A percentile compares a stretch with the other conserved stretches of the same genome.
These are phyloP conservation scores for Thelaira solivaga DNA, from an alignment of 2,888 invertebrate genomes.

Conservation along the genomic window DNA sequence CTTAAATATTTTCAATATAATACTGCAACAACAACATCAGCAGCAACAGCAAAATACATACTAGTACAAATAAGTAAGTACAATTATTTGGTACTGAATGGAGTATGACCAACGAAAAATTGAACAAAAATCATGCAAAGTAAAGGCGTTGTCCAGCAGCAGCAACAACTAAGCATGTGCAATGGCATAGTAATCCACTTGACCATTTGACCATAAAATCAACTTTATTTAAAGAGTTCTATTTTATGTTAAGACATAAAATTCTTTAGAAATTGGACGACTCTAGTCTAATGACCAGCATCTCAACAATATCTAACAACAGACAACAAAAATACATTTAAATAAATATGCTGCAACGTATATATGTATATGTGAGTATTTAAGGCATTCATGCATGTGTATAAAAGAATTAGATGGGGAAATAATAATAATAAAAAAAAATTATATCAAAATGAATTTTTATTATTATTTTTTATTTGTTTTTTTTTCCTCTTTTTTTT, in stretches of 20 bases:
- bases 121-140: constrained; percentile 49
- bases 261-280: constrained; percentile 59
- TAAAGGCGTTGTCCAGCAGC: constrained; percentile 61
- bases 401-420: constrained; percentile 10
- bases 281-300: constrained; percentile 36
- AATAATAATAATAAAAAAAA: constrained; percentile 4
- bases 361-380: not conserved
- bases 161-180: constrained; percentile 58
- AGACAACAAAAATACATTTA: constrained; percentile 11
- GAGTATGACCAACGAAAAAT: constrained; percentile 18
- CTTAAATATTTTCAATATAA: constrained; percentile 52
- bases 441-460: constrained; percentile 51
- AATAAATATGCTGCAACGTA: not conserved
- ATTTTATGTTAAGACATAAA: constrained; percentile 50
- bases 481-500: constrained; percentile 1
- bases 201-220: constrained; percentile 74
- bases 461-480: constrained; percentile 33
- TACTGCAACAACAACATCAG: not conserved
- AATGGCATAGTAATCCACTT: constrained; percentile 73
- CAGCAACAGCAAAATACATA: constrained; percentile 19
- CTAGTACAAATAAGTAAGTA: not conserved
- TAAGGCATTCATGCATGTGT: not conserved
- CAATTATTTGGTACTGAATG: not conserved
- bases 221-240: constrained; percentile 58
- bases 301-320: not conserved